Evolutionary conservation across 2,888 invertebrate species (phyloP).

Genomic region (Trisateles emortualis): DNA sequence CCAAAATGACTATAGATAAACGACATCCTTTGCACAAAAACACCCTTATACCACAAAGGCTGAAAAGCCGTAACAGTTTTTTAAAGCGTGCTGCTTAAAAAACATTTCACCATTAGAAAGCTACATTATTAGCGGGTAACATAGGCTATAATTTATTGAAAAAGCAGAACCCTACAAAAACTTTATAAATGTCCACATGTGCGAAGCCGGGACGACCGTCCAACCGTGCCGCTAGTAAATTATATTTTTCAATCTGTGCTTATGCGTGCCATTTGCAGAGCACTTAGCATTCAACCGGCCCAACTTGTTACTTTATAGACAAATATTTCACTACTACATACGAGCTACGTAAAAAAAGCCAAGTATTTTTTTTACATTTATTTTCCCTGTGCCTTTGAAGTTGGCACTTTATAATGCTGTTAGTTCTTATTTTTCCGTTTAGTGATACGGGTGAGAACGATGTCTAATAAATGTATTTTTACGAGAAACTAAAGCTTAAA

Average conservation of each 20-base stretch:
- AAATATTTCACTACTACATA: conserved; percentile 71
- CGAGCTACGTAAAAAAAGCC: conserved; percentile 60
- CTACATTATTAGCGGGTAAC: no score
- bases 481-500: background rate
- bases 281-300: conserved; percentile 69
- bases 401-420: conserved; percentile 56
- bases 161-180: no score
- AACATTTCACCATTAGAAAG: no score
- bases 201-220: no score
- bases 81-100: no score
- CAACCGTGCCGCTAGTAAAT: conserved; percentile 30
- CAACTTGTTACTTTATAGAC: conserved; percentile 67
- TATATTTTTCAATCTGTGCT: conserved; percentile 57
- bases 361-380: conserved; percentile 55
- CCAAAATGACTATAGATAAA: no score
- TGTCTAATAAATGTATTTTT: background rate
- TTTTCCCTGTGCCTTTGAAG: conserved; percentile 55
- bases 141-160: no score
- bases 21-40: no score
- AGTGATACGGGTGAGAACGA: background rate
- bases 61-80: no score
- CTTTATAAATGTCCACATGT: no score
- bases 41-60: no score
- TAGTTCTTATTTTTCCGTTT: conserved; percentile 40
- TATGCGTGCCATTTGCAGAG: conserved; percentile 57